phyloP scores from a whole-genome alignment of 2,888 invertebrate genomes.

The Drosophila testacea region DNA sequence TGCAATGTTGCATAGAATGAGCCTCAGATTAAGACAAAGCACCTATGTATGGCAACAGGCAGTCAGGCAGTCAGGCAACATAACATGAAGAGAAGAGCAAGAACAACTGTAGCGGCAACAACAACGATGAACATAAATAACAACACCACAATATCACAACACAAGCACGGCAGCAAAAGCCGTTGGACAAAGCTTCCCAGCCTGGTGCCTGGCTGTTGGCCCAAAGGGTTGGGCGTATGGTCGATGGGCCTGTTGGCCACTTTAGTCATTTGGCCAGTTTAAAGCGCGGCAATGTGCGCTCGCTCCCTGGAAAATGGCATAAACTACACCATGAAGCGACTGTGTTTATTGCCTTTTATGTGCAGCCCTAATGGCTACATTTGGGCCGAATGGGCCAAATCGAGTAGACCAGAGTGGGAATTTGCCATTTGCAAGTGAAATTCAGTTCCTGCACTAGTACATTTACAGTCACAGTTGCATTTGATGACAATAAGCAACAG shows the following conservation, averaged over 20 bases:
- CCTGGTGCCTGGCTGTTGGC: neutral
- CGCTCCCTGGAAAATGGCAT: conserved; percentile 60
- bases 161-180: conserved; percentile 15
- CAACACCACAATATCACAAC: conserved; percentile 35
- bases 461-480: conserved; percentile 18
- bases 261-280: conserved; percentile 56
- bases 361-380: conserved; percentile 68
- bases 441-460: conserved; percentile 20
- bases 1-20: conserved; percentile 63
- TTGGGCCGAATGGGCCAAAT: conserved; percentile 30
- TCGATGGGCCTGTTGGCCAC: conserved; percentile 13
- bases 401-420: conserved; percentile 6
- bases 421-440: conserved; percentile 35
- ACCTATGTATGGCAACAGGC: conserved; percentile 50
- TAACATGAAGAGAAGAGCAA: conserved; percentile 14
- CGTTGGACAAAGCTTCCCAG: conserved; percentile 9
- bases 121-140: conserved; percentile 56
- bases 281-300: conserved; percentile 56
- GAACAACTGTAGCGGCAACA: conserved; percentile 8
- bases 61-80: conserved; percentile 31
- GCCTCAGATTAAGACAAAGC: conserved; percentile 73
- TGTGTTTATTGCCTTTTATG: conserved; percentile 76
- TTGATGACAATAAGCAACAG: conserved; percentile 47
- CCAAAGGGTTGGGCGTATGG: neutral
- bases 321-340: conserved; percentile 59